Evolutionary conservation across 1,140 invertebrate species (phyloP).

Genomic region (Aphidius ervi): DNA sequence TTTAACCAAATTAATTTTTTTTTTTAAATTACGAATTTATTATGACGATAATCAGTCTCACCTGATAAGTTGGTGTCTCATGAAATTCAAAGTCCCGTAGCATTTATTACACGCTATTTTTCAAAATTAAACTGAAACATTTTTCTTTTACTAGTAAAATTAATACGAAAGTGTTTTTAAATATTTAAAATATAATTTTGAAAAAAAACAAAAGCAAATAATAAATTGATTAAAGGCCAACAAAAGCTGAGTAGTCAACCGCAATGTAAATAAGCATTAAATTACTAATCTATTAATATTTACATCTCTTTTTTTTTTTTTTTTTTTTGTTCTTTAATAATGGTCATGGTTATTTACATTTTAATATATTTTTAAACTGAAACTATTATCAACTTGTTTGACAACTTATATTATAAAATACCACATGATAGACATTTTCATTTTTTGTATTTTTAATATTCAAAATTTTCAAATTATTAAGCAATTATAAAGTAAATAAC

Average conservation of each 20-base stretch:
- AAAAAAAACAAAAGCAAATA: conserved; percentile 7
- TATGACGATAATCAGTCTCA: conserved; percentile 40
- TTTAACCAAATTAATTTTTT: conserved; percentile 3
- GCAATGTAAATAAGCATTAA: conserved; percentile 22
- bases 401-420: too few species aligned
- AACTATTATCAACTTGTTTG: too few species aligned
- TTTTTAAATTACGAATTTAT: neutral
- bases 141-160: too few species aligned
- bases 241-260: conserved; percentile 16
- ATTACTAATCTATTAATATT: conserved; percentile 10
- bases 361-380: too few species aligned
- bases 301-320: neutral
- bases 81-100: conserved; percentile 40
- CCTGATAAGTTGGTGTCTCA: conserved; percentile 35
- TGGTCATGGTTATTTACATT: too few species aligned
- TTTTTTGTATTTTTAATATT: too few species aligned
- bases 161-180: neutral
- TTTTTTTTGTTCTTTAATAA: conserved; percentile 7
- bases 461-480: too few species aligned
- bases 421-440: too few species aligned
- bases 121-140: neutral
- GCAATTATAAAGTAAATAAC: too few species aligned
- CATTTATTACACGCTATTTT: conserved; percentile 34
- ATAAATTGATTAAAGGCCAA: conserved; percentile 8
- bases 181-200: neutral